Percentiles rank a stretch among this genome's conserved stretches.
These are phyloP conservation scores for Chaunax sp. DNA, from an alignment of 2,797 vertebrate species.

Conservation along the genomic window DNA sequence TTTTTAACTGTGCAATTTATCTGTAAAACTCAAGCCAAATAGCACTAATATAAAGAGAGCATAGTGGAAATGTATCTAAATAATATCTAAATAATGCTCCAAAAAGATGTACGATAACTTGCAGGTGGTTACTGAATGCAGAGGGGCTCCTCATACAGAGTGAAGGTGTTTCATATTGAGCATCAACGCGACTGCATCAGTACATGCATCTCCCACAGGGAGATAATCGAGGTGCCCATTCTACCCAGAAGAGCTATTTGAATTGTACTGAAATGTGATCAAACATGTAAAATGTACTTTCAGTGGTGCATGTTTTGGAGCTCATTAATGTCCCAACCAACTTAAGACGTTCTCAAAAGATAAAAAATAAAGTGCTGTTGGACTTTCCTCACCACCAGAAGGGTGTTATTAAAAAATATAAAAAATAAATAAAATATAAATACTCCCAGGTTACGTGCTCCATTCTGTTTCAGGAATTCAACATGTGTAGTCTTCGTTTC, in stretches of 20 bases:
- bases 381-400: conserved; percentile 26
- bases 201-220: conserved; percentile 5
- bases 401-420: conserved; percentile 26
- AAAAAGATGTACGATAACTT: background rate
- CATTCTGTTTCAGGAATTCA: conserved; percentile 19
- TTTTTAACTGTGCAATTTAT: background rate
- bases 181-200: conserved; percentile 12
- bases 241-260: conserved; percentile 3
- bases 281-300: conserved; percentile 36
- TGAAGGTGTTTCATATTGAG: conserved; percentile 31
- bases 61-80: background rate
- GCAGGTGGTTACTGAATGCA: background rate
- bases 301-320: conserved; percentile 17
- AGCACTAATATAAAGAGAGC: background rate
- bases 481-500: conserved; percentile 22
- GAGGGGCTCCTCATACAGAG: conserved; percentile 19
- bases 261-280: conserved; percentile 36
- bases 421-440: conserved; percentile 43
- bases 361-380: conserved; percentile 29
- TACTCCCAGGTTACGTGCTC: conserved; percentile 2
- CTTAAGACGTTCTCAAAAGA: conserved; percentile 28
- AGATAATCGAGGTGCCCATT: background rate
- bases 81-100: background rate
- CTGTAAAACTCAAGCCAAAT: conserved; percentile 10
- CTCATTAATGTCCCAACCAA: conserved; percentile 28